Evolutionary conservation across 2,888 invertebrate species (phyloP).

Genomic region (Nebria brevicollis): DNA sequence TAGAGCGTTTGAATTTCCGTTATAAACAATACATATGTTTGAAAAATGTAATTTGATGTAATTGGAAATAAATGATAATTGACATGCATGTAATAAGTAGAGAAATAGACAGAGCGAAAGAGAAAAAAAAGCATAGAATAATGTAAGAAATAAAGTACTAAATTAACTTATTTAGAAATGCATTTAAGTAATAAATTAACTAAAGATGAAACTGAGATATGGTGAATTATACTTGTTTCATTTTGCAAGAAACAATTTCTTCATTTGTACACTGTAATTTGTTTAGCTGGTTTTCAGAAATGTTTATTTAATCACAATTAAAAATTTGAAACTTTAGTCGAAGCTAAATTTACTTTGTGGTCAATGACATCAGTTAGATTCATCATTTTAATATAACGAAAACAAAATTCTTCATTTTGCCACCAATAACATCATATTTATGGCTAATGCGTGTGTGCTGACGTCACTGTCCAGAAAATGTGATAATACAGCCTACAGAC

Average conservation of each 20-base stretch:
- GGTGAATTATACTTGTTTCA: background rate
- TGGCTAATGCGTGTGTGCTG: too few relatives aligned
- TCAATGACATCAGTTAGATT: background rate
- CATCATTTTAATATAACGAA: background rate
- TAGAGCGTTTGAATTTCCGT: too few relatives aligned
- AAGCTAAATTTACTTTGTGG: background rate
- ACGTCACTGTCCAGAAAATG: too few relatives aligned
- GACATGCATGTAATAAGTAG: background rate
- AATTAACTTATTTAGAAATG: constrained; percentile 1
- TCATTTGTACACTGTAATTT: background rate
- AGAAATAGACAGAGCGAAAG: background rate
- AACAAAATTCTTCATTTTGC: background rate
- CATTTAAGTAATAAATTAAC: background rate
- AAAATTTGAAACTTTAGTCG: background rate
- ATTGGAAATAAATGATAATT: background rate
- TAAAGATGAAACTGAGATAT: background rate
- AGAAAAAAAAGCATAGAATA: background rate
- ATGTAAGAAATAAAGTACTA: background rate
- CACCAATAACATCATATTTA: background rate
- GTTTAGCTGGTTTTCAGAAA: background rate
- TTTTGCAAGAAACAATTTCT: background rate
- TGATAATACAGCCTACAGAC: too few relatives aligned
- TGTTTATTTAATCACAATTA: background rate
- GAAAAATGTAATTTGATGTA: background rate
- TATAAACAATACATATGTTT: too few relatives aligned